Conservation (phyloP, 1,140 invertebrate genomes). For the Penaeus indicus region DNA sequence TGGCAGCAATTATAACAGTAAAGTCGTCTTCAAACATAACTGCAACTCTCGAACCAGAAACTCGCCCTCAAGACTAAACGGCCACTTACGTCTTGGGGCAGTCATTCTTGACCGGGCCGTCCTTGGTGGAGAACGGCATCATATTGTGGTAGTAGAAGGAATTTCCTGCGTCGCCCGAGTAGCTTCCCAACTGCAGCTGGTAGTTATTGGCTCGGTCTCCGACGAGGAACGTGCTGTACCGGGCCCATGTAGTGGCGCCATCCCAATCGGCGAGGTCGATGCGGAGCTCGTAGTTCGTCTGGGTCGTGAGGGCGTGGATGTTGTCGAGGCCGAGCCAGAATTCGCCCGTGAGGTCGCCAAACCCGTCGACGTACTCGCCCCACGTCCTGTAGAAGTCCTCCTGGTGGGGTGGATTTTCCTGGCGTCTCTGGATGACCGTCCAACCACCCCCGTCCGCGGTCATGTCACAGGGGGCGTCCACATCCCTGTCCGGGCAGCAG, state of each 20-base stretch:
- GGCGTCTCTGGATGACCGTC: slow-evolving; percentile 67
- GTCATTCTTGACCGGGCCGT: slow-evolving; percentile 66
- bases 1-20: slow-evolving; percentile 58
- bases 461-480: slow-evolving; percentile 67
- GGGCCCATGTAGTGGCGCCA: slow-evolving; percentile 52
- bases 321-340: slow-evolving; percentile 70
- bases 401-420: slow-evolving; percentile 51
- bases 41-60: too few species aligned
- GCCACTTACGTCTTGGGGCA: slow-evolving; percentile 39
- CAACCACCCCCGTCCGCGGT: slow-evolving; percentile 68
- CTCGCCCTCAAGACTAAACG: too few species aligned
- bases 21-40: too few species aligned
- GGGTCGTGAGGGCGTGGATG: slow-evolving; percentile 61
- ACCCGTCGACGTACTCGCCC: slow-evolving; percentile 73
- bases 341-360: slow-evolving; percentile 70
- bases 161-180: slow-evolving; percentile 65
- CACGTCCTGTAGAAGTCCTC: slow-evolving; percentile 69
- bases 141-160: slow-evolving; percentile 61
- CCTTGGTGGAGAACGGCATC: slow-evolving; percentile 67
- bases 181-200: slow-evolving; percentile 61
- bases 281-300: slow-evolving; percentile 55
- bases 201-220: slow-evolving; percentile 58
- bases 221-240: slow-evolving; percentile 64
- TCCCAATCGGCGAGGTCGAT: slow-evolving; percentile 67
- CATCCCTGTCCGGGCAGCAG: slow-evolving; percentile 4